These are phyloP conservation scores for Diadophis punctatus DNA, from an alignment of 2,113 vertebrate genomes.

Conservation along the genomic window DNA sequence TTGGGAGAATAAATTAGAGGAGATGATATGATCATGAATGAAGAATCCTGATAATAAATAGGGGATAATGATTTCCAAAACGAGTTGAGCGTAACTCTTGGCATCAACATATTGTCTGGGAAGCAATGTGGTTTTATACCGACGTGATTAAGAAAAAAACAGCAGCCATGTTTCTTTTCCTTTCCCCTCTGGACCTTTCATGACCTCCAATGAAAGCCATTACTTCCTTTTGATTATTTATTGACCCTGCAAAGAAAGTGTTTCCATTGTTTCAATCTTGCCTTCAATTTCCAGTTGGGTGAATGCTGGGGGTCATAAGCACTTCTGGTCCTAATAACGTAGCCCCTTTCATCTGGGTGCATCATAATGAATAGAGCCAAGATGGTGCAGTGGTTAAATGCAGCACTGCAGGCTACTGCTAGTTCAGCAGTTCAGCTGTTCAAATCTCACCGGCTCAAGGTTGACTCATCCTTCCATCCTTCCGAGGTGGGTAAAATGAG, in stretches of 20 bases:
- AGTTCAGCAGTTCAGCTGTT: no score
- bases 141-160: not conserved
- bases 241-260: conserved; percentile 7
- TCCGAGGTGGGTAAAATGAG: no score
- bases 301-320: not conserved
- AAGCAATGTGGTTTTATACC: not conserved
- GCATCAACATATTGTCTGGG: not conserved
- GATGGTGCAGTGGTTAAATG: no score
- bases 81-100: not conserved
- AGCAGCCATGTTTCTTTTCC: not conserved
- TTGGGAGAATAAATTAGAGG: not conserved
- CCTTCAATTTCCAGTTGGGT: conserved; percentile 21
- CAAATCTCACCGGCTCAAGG: no score
- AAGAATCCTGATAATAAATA: not conserved
- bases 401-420: no score
- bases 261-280: conserved; percentile 17
- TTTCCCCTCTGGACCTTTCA: not conserved
- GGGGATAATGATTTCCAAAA: not conserved
- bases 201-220: not conserved
- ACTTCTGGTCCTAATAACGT: conserved; percentile 1
- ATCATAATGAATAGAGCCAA: conserved; percentile 15
- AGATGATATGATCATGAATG: conserved; percentile 1
- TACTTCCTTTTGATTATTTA: not conserved
- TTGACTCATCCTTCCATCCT: no score
- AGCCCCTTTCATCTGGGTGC: conserved; percentile 1